Base-by-base conservation (phyloP, 2,797 vertebrate genomes). In the Meriones psammophilus region DNA sequence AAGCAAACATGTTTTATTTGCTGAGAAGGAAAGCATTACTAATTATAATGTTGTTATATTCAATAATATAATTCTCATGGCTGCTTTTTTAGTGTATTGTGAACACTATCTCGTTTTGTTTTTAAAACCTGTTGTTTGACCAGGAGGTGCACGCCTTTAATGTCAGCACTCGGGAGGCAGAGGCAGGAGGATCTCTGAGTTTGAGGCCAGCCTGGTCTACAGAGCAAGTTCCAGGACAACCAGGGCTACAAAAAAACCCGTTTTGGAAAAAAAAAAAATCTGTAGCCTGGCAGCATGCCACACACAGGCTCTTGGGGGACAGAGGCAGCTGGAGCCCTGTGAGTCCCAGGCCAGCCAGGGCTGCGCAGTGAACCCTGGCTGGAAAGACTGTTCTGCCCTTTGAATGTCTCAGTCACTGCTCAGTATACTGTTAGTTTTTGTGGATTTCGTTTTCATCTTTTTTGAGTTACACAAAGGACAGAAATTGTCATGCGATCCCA, bases 1-100 rank as follows among this genome's bases (percentile, higher is more conserved):
- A 71, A n/a, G n/a, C 85, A 92, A 84, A 64, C 39, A 6, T 46
- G 13, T 26, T 78, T 30, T 68, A 58, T 89, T 97, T 90, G 28
- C 50, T 78, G 64, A 95, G 39, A 56, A 77, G 42, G 76, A 91
- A 24, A 2, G 24, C 0, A 9, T 39, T 58, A 15, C 17, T 15
- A 58, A 58, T 5, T 58, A 58, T 58, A 58, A 15, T 18, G 17
- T 4, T 58, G 14, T 58, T 18, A 18, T 58, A 18, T 73, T 6
- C 28, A 73, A 28, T 54, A n/a, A 3, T 66, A 28, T 17, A 69
- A n/a, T 73, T 73, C 13, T 69, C 22, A 33, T 33, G 46, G 76
- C 66, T 92, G 28, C n/a, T 73, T 0, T 86, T 89, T 79, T 78
- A 56, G 3, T 87, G 2, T 46, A 5, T 78, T n/a, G 46, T 76